These are phyloP conservation scores for Papilio protenor DNA, from an alignment of 2,888 invertebrate species.

Conservation along the genomic window DNA sequence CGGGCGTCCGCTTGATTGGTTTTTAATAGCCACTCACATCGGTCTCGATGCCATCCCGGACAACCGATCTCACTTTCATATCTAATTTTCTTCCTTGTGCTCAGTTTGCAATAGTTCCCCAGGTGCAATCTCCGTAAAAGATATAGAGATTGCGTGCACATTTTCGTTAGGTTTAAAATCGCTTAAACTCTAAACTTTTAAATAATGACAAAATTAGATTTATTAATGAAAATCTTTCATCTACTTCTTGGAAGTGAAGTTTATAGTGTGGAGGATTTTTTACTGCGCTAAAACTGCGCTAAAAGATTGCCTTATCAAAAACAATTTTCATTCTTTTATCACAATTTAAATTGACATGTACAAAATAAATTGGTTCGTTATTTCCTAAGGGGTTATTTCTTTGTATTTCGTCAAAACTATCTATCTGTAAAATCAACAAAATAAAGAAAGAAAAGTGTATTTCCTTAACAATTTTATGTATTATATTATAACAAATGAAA, in stretches of 20 bases:
- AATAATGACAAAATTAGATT: background rate
- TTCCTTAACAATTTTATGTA: background rate
- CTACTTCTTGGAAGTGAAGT: too few relatives aligned
- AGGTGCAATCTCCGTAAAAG: constrained; percentile 20
- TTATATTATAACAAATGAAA: constrained; percentile 9
- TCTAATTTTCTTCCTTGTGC: constrained; percentile 39
- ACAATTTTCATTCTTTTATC: too few relatives aligned
- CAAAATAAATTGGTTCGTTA: background rate
- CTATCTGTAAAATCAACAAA: background rate
- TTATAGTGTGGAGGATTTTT: too few relatives aligned
- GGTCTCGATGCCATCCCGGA: constrained; percentile 32
- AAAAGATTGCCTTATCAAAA: too few relatives aligned
- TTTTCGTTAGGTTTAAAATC: background rate
- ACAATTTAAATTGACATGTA: background rate
- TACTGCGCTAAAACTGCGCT: too few relatives aligned
- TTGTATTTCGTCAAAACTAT: background rate
- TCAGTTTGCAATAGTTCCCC: constrained; percentile 24
- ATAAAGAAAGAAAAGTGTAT: background rate
- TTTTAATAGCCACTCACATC: constrained; percentile 58
- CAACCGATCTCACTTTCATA: constrained; percentile 41
- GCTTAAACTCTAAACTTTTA: background rate
- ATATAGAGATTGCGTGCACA: background rate
- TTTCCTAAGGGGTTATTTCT: too few relatives aligned
- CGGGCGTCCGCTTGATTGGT: constrained; percentile 55
- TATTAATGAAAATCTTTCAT: too few relatives aligned